These are phyloP conservation scores for Pammene fasciana DNA, from an alignment of 2,888 invertebrate genomes.

Conservation along the genomic window DNA sequence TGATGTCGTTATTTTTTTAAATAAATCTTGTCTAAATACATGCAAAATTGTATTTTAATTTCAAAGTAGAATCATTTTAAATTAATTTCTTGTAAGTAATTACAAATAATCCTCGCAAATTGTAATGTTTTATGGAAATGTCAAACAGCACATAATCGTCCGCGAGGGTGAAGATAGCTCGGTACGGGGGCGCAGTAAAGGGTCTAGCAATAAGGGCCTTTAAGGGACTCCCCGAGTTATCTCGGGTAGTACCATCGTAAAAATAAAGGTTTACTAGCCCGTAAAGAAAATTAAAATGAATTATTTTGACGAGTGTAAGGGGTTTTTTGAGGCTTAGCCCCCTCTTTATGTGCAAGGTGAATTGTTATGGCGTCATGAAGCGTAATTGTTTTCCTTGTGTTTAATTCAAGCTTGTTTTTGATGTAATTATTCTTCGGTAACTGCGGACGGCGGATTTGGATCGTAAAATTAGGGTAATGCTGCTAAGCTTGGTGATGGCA, in stretches of 20 bases:
- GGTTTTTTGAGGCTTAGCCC: conserved; percentile 61
- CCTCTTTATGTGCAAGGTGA: conserved; percentile 64
- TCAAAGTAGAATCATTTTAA: background rate
- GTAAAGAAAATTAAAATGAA: conserved; percentile 84
- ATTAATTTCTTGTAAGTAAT: conserved; percentile 14
- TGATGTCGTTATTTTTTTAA: background rate
- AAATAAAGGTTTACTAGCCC: conserved; percentile 82
- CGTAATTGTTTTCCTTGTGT: conserved; percentile 68
- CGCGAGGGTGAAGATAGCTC: conserved; percentile 36
- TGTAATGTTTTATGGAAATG: conserved; percentile 42
- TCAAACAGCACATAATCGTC: conserved; percentile 25
- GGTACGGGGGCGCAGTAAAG: conserved; percentile 55
- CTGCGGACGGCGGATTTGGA: conserved; percentile 43
- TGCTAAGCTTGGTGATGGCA: conserved; percentile 41
- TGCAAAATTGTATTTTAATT: background rate
- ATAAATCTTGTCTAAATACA: background rate
- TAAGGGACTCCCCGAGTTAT: conserved; percentile 79
- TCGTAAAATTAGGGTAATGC: conserved; percentile 45
- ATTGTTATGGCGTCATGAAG: conserved; percentile 70
- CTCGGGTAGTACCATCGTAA: conserved; percentile 76
- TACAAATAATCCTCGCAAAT: conserved; percentile 32
- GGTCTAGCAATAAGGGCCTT: conserved; percentile 69
- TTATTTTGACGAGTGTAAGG: conserved; percentile 82
- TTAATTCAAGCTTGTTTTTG: conserved; percentile 50
- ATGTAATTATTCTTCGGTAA: conserved; percentile 47